Evolutionary conservation across 2,797 vertebrate genomes (phyloP), one percentile per base, ranked within the genome.

Genomic region (Remorina albescens): DNA sequence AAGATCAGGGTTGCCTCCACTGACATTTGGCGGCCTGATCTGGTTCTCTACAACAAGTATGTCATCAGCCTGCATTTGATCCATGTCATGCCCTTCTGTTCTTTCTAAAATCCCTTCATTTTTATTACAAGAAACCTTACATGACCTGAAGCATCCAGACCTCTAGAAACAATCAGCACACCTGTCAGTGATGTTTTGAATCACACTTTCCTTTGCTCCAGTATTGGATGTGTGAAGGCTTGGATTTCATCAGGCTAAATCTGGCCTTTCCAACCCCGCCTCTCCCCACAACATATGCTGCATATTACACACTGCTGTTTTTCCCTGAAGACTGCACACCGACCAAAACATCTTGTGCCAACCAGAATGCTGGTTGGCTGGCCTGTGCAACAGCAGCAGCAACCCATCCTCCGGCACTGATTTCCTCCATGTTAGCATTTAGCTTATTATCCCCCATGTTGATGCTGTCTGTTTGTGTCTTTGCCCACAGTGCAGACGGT

Each of bases 41-140:
- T 99, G 1, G 97, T 99, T 77, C 96, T 99, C 62, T 98, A 98
- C 86, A 98, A 99, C 93, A 99, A 99, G 97, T 98, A 96, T 86
- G 81, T 65, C 56, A 44, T 55, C 26, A 47, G 46, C 46, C 57
- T 63, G 62, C 67, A 70, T 66, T 78, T 70, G 41, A 73, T 63
- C 67, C 25, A 6, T 61, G 56, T 30, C 55, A 18, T 54, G 25
- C 55, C 32, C n/a, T 50, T 0, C 68, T 49, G 66, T 25, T 47
- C 60, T 0, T 18, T 3, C 7, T 32, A 2, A 12, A 78, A 46
- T 21, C 30, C 46, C 36, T 71, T 71, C 13, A 47, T 57, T 57
- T 59, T 71, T 71, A 77, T 73, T 41, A 63, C 12, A 19, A 1
- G 65, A 32, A 64, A 21, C 13, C 75, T 56, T 5, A 28, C 1